Evolutionary conservation across 1,140 invertebrate genomes (phyloP).

Genomic region (Chlorops oryzae): DNA sequence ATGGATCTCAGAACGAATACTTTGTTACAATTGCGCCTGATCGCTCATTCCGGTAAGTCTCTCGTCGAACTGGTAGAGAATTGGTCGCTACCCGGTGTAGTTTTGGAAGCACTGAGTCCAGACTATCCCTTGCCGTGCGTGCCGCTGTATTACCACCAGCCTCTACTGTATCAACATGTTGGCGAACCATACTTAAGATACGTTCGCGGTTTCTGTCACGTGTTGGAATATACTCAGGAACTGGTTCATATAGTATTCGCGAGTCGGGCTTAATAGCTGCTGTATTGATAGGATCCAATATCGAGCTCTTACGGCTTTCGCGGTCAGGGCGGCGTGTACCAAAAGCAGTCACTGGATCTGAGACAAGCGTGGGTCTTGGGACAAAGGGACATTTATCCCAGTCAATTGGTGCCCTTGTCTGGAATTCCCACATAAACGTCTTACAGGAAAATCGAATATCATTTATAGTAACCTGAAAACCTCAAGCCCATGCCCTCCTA

Average conservation of each 20-base stretch:
- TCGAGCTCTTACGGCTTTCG: constrained; percentile 33
- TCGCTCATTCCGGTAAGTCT: constrained; percentile 45
- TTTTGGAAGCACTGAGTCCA: constrained; percentile 56
- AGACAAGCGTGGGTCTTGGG: constrained; percentile 71
- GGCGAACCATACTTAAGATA: constrained; percentile 52
- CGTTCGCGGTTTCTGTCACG: constrained; percentile 57
- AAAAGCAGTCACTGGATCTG: constrained; percentile 74
- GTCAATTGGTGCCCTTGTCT: constrained; percentile 59
- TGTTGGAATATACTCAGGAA: constrained; percentile 58
- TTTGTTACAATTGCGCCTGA: constrained; percentile 49
- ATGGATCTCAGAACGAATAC: constrained; percentile 38
- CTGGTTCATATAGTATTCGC: constrained; percentile 52
- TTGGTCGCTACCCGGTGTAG: constrained; percentile 51
- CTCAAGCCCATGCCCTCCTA: too few relatives aligned
- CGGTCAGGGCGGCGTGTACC: constrained; percentile 53
- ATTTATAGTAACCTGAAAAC: too few relatives aligned
- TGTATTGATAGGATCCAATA: constrained; percentile 42
- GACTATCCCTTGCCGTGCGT: constrained; percentile 54
- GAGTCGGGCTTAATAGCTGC: constrained; percentile 52
- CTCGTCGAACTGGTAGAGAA: constrained; percentile 35
- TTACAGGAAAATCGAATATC: too few relatives aligned
- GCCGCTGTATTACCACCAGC: constrained; percentile 50
- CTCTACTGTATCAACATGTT: constrained; percentile 52
- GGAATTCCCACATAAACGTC: constrained; percentile 56
- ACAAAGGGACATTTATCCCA: constrained; percentile 81